Evolutionary conservation across 1,140 invertebrate genomes (phyloP), one percentile per base, ranked within the genome.

Genomic region (Ooceraea biroi): DNA sequence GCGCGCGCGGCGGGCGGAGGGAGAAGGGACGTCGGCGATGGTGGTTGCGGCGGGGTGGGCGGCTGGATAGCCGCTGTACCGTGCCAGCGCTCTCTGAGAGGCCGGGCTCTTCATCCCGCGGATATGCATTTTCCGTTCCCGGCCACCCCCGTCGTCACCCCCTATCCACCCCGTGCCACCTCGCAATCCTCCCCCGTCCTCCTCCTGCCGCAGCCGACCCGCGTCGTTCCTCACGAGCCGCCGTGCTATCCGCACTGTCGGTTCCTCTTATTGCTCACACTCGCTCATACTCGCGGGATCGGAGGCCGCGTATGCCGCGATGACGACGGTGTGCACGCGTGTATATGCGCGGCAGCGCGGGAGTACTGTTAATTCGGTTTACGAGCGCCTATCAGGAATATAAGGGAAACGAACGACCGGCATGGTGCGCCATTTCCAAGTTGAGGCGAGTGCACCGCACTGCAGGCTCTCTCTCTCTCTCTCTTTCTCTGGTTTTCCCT

Each of bases 281-380:
- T 84, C 77, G 41, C 73, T 83, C 72, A 41, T 66, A 65, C 71
- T 83, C 48, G 71, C 84, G 17, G 41, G 22, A 57, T 69, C 44
- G 82, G 55, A 27, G 68, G 17, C 30, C 63, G 48, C 36, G 36
- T 7, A 30, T 30, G 44, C 8, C 27, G 41, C 66, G 46, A 65
- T 71, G 52, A n/a, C n/a, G 36, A 61, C 48, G 44, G 36, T 65
- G 22, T 74, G 69, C 30, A 50, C n/a, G 14, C 22, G 36, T 19
- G 19, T 46, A 41, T 69, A 46, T 66, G 46, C 52, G 36, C 60
- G 36, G 19, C 12, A 74, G 55, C 52, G 78, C 73, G 73, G 68
- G 55, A 68, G 84, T 71, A 85, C 90, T 89, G 91, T 93, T 92
- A 93, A 93, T 92, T 92, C 88, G 89, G 87, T 92, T 93, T 93